Conservation (phyloP, 64 coral and sea anemone species). For the Montipora sp. region DNA sequence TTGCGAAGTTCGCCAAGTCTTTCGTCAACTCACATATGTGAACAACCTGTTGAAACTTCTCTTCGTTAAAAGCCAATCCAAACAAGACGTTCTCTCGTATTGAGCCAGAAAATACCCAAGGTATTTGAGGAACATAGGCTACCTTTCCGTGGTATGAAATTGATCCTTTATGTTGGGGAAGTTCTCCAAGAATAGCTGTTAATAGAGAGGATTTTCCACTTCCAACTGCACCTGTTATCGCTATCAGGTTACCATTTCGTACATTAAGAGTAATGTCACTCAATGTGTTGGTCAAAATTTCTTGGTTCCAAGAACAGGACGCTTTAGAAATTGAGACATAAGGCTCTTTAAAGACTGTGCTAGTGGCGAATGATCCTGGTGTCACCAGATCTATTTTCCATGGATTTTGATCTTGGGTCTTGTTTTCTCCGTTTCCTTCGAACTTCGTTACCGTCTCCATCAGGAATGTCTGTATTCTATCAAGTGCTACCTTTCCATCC, state of each 20-base stretch:
- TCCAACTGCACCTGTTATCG: constrained; percentile 60
- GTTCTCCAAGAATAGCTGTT: constrained; percentile 44
- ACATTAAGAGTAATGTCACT: constrained; percentile 47
- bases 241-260: constrained; percentile 39
- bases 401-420: not conserved
- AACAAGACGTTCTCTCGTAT: constrained; percentile 87
- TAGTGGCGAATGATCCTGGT: too few relatives aligned
- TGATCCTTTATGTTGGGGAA: constrained; percentile 50
- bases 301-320: too few relatives aligned
- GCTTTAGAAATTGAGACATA: too few relatives aligned
- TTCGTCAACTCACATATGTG: too few relatives aligned
- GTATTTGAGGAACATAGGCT: not conserved
- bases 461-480: not conserved
- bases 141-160: too few relatives aligned
- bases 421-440: not conserved
- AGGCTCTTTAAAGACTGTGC: not conserved
- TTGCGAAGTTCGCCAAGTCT: too few relatives aligned
- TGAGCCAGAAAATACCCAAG: constrained; percentile 86
- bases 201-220: constrained; percentile 84
- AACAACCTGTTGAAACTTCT: constrained; percentile 22
- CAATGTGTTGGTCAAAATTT: not conserved
- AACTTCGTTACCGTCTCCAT: not conserved
- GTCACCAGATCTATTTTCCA: not conserved
- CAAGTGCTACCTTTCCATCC: not conserved
- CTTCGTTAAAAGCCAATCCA: constrained; percentile 63